phyloP scores from a whole-genome alignment of 2,797 vertebrate species.

The Antrozous pallidus region DNA sequence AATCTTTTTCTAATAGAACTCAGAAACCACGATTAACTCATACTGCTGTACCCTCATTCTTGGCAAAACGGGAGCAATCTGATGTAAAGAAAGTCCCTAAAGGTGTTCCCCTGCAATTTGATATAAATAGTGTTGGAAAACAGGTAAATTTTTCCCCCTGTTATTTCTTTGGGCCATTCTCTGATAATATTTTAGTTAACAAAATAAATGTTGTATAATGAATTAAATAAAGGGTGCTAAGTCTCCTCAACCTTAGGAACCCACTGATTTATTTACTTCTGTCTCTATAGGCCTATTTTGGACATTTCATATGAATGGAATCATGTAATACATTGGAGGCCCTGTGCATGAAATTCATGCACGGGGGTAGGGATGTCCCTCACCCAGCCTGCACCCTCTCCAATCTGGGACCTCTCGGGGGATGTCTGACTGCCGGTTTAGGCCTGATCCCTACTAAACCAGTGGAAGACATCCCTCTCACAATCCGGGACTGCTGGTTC shows the following conservation, averaged over 20 bases:
- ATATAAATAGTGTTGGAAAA: slow-evolving; percentile 98
- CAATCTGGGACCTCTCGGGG: too few species aligned
- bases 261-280: neutral
- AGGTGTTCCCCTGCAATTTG: slow-evolving; percentile 95
- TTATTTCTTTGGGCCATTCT: slow-evolving; percentile 14
- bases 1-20: slow-evolving; percentile 74
- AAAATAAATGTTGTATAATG: neutral
- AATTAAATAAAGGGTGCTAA: slow-evolving; percentile 24
- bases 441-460: too few species aligned
- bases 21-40: slow-evolving; percentile 89
- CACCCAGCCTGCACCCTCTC: too few species aligned
- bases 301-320: slow-evolving; percentile 11
- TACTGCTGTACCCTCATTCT: slow-evolving; percentile 82
- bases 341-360: too few species aligned
- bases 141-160: slow-evolving; percentile 84
- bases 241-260: neutral
- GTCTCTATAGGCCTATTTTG: neutral
- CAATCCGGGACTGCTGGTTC: too few species aligned
- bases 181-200: slow-evolving; percentile 38
- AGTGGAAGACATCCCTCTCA: too few species aligned
- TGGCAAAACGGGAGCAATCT: slow-evolving; percentile 84
- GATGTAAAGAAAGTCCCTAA: slow-evolving; percentile 92
- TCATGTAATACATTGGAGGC: neutral
- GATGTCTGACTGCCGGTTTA: too few species aligned
- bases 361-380: too few species aligned